phyloP scores from a whole-genome alignment of 1,140 invertebrate species.

The Heterodera carotae region DNA sequence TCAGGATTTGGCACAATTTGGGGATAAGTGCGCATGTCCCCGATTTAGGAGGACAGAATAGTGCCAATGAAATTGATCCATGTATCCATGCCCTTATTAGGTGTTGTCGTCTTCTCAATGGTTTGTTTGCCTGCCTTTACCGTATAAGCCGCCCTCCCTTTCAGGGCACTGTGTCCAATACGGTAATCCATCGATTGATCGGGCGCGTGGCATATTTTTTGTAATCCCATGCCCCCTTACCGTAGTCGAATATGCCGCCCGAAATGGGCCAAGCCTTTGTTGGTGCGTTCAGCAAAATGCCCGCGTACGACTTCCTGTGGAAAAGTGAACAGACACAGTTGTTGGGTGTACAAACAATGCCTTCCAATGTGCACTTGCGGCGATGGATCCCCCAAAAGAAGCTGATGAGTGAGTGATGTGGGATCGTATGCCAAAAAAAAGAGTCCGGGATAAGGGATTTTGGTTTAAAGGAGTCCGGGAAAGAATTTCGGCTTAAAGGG shows the following conservation, averaged over 20 bases:
- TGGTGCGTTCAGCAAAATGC: slow-evolving; percentile 58
- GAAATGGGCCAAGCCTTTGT: slow-evolving; percentile 60
- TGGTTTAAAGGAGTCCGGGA: neutral
- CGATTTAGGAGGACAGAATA: neutral
- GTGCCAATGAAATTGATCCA: slow-evolving; percentile 26
- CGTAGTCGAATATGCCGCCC: slow-evolving; percentile 57
- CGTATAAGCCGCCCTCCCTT: neutral
- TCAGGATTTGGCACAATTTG: too few species aligned
- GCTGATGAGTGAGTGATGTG: slow-evolving; percentile 56
- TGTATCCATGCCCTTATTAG: slow-evolving; percentile 18
- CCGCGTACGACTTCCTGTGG: slow-evolving; percentile 59
- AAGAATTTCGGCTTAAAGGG: neutral
- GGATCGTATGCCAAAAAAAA: neutral
- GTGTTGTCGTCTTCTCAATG: slow-evolving; percentile 62
- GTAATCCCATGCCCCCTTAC: too few species aligned
- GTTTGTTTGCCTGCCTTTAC: neutral
- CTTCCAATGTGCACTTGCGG: slow-evolving; percentile 58
- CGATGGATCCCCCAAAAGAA: slow-evolving; percentile 65
- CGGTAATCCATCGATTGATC: slow-evolving; percentile 18
- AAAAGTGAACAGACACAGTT: slow-evolving; percentile 57
- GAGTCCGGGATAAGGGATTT: too few species aligned
- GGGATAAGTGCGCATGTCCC: too few species aligned
- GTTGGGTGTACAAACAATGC: slow-evolving; percentile 39
- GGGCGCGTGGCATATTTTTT: neutral
- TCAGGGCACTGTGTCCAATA: slow-evolving; percentile 64